Evolutionary conservation across 2,888 invertebrate species (phyloP).

Genomic region (Lamproptera curius): DNA sequence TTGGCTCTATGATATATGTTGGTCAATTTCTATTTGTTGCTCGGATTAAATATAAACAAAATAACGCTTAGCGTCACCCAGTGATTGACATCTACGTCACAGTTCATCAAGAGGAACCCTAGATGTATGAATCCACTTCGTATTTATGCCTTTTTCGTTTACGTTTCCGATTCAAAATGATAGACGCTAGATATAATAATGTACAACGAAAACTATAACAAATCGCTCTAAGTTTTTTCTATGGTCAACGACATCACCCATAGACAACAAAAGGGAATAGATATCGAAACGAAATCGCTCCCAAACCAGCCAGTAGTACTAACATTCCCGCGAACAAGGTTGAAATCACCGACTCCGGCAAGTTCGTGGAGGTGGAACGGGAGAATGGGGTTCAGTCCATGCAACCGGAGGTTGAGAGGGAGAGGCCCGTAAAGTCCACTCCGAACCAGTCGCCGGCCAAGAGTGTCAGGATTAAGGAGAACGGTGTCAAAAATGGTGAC

Average conservation of each 20-base stretch:
- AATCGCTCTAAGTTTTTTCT: not conserved
- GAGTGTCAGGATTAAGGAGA: conserved; percentile 68
- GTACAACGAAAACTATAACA: not conserved
- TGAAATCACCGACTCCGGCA: conserved; percentile 71
- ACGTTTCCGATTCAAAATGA: not conserved
- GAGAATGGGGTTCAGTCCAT: conserved; percentile 36
- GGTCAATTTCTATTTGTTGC: too few species aligned
- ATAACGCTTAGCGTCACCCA: too few species aligned
- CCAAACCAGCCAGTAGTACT: conserved; percentile 50
- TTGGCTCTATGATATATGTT: too few species aligned
- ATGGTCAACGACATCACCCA: not conserved
- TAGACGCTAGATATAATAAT: not conserved
- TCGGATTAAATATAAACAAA: too few species aligned
- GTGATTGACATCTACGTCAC: too few species aligned
- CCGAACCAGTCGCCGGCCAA: conserved; percentile 64
- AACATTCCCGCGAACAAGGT: conserved; percentile 64
- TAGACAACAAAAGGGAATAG: too few species aligned
- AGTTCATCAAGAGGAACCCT: too few species aligned
- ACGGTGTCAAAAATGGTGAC: conserved; percentile 52
- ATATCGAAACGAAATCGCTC: not conserved
- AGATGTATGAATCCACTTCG: not conserved
- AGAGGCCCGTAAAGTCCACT: conserved; percentile 34
- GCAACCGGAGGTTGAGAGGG: conserved; percentile 58
- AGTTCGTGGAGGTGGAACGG: conserved; percentile 73
- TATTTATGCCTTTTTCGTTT: not conserved